Percentiles rank a stretch among this genome's conserved stretches.
Evolutionary conservation across 92 coral and sea anemone genomes (phyloP).

Genomic region (Siderastrea radians): DNA sequence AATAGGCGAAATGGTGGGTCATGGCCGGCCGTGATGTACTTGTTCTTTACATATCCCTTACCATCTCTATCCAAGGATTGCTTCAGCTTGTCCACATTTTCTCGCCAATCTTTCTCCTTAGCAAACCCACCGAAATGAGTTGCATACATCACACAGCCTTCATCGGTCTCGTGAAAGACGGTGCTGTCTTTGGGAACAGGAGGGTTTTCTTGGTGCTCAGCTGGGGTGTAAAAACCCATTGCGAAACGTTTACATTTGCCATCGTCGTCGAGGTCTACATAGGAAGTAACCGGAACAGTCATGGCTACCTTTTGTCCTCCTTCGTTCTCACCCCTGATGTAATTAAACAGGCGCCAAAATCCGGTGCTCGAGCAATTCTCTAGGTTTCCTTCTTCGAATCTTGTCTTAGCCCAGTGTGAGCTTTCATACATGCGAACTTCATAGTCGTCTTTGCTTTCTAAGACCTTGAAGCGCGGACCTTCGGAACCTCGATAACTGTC

Average conservation of each 20-base stretch:
- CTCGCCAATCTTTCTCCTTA: slow-evolving; percentile 56
- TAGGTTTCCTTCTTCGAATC: slow-evolving; percentile 56
- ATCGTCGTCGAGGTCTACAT: slow-evolving; percentile 49
- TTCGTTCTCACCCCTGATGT: slow-evolving; percentile 79
- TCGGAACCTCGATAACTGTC: slow-evolving; percentile 71
- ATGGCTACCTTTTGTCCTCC: slow-evolving; percentile 62
- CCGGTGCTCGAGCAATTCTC: slow-evolving; percentile 56
- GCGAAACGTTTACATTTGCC: slow-evolving; percentile 34
- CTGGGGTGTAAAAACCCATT: slow-evolving; percentile 62
- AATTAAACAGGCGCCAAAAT: slow-evolving; percentile 75
- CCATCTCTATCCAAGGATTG: slow-evolving; percentile 65
- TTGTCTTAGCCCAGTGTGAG: slow-evolving; percentile 62
- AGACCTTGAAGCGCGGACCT: slow-evolving; percentile 74
- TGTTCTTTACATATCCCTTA: slow-evolving; percentile 54
- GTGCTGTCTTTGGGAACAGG: slow-evolving; percentile 65
- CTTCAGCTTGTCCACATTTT: slow-evolving; percentile 53
- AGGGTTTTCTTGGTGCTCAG: slow-evolving; percentile 43
- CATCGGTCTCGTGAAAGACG: slow-evolving; percentile 59
- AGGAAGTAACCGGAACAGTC: slow-evolving; percentile 66
- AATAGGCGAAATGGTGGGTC: slow-evolving; percentile 75
- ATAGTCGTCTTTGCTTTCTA: slow-evolving; percentile 67
- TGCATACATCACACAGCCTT: slow-evolving; percentile 60
- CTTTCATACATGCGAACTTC: slow-evolving; percentile 67
- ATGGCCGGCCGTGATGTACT: slow-evolving; percentile 69
- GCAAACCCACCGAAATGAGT: slow-evolving; percentile 69